phyloP scores from a whole-genome alignment of 2,888 invertebrate species.

The Pinctada fucata region DNA sequence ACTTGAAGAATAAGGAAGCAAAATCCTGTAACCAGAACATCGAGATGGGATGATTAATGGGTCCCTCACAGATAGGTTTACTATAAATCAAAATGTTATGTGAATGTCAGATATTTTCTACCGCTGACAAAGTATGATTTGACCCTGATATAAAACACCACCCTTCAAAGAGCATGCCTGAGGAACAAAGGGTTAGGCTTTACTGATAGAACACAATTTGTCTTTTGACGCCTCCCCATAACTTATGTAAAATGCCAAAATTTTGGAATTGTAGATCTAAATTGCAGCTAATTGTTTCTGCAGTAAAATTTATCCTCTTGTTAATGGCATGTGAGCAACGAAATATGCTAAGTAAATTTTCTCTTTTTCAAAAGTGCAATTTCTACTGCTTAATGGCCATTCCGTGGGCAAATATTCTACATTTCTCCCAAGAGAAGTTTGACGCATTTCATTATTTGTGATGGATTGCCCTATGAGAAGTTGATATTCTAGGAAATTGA shows the following conservation, averaged over 20 bases:
- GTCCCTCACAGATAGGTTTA: background rate
- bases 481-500: background rate
- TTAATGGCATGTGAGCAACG: background rate
- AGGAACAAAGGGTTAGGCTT: background rate
- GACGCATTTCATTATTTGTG: background rate
- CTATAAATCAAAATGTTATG: conserved; percentile 4
- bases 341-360: background rate
- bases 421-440: background rate
- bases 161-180: background rate
- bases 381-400: background rate
- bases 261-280: background rate
- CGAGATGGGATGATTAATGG: background rate
- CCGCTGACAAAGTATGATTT: background rate
- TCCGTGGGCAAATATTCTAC: background rate
- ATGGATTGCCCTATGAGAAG: background rate
- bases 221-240: conserved; percentile 10
- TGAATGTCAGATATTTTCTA: background rate
- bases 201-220: conserved; percentile 7
- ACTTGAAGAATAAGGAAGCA: background rate
- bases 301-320: conserved; percentile 4
- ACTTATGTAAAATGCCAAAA: conserved; percentile 29
- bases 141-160: background rate
- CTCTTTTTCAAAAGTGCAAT: background rate
- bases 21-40: background rate
- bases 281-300: conserved; percentile 9